Base-by-base conservation (phyloP, 2,797 vertebrate genomes). In the Knipowitschia caucasica region DNA sequence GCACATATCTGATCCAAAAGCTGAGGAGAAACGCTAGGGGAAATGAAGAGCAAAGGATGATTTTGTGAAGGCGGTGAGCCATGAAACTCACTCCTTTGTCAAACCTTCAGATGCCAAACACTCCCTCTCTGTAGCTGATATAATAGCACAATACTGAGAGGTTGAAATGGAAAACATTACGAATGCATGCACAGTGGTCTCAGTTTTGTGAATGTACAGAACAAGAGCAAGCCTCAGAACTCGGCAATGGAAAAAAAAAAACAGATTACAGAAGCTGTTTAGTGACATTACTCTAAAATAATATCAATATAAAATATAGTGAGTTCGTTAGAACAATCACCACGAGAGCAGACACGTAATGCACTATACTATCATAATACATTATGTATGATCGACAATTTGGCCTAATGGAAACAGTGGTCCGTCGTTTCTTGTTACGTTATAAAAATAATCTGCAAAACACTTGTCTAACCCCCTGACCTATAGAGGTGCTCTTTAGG, bases 101-200 rank as follows among this genome's bases (percentile, higher is more conserved):
- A 61, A 57, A 59, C 57, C 61, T 49, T 61, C 61, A 51, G 56
- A 20, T 62, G 59, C 58, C 46, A 63, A 56, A 77, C 65, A 55
- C 56, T 47, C 42, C 30, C 55, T 51, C 67, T 57, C 27, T 43
- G 27, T 29, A 33, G 44, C 70, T 40, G 59, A 72, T 65, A 47
- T 71, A 78, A 73, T 59, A 70, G 72, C 45, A 57, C 69, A 74
- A 66, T 70, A 69, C 57, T 62, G 45, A 65, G 18, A 15, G 52
- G 65, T 45, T 56, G 49, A 56, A 68, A 78, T 59, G 43, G 60
- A 63, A 72, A 62, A 63, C 53, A 70, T 78, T 76, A 71, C 26
- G 55, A 78, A 81, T 81, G 78, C 77, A 79, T 77, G 60, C 62
- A 24, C 58, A 43, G 59, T 60, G 53, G 67, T 62, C 54, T 69